Evolutionary conservation across 2,888 invertebrate species (phyloP), one percentile per base, ranked within the genome.

Genomic region (Formica aserva): DNA sequence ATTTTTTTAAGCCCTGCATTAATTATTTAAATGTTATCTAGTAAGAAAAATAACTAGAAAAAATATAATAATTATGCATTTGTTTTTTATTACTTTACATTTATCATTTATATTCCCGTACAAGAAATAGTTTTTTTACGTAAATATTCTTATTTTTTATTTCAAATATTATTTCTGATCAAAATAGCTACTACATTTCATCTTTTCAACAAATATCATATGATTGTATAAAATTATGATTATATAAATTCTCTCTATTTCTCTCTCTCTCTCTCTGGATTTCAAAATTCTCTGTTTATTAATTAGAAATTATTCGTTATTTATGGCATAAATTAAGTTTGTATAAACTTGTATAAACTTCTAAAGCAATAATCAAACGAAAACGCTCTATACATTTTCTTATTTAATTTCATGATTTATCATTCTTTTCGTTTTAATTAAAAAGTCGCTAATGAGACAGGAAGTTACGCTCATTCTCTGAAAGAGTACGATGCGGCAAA

Each of bases 401-500:
- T 38, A 38, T 60, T 22, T 22, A 13, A 45, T 60, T 72, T 72
- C 72, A 8, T 18, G 9, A 35, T 38, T 63, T 52, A 52, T 22
- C 76, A 77, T 18, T 22, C 69, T 52, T 78, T 77, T 38, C 41
- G 38, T 52, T 72, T 80, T 60, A 71, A 71, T 41, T 13, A 11
- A 22, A 71, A 48, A 45, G 45, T 72, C 60, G 45, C 48, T 80
- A 72, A 78, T 22, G 45, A 60, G 26, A 80, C 18, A 62, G 45
- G 32, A 78, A 71, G 55, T 60, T 72, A 71, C 32, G 78, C 60
- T 60, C 60, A 72, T 67, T 38, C 26, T 52, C 52, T 52, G 26
- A 11, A 45, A 69, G 15, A 55, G 0, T 32, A 32, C 3, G 38
- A 67, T 60, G 18, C 45, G 26, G 26, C 26, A 26, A 22, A 63